Evolutionary conservation across 1,140 invertebrate genomes (phyloP), one percentile per base, ranked within the genome.

Genomic region (Pachyrhynchus sulphureomaculatus): DNA sequence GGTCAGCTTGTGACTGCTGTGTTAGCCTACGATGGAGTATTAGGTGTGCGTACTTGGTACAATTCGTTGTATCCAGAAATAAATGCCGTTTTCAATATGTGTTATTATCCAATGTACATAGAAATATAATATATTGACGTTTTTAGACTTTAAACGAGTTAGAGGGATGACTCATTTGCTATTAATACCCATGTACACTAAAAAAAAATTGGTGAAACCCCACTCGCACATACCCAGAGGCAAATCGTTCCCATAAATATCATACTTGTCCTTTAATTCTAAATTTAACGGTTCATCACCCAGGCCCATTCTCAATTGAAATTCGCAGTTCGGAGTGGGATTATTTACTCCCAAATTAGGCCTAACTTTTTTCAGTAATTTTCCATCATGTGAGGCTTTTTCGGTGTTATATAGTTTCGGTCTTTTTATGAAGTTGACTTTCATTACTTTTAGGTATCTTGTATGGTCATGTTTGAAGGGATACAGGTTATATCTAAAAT

Each of bases 391-490:
- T 2, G 66, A 54, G 6, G 54, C 51, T 47, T 41, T 60, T n/a
- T 47, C 21, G n/a, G 24, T 66, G 51, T 69, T 69, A 6, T 44
- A 57, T 15, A 68, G 20, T 41, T 48, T 52, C 4, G 47, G 51
- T 21, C 51, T 36, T 49, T 37, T 5, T 34, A 66, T 51, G 51
- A 59, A 66, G 20, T 63, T 55, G 9, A 66, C 52, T 49, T 58
- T 66, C 18, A 47, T 47, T 6, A 64, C 45, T 63, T 67, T 65
- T 8, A 72, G 36, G 63, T 45, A 68, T 37, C 59, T 39, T 4
- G 41, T 44, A 12, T 36, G 20, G 59, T 72, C 67, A 60, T 53
- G 23, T 33, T 55, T 51, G 49, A 70, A 69, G 1, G 65, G 67
- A 59, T 64, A 72, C n/a, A 72, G 69, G 10, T 60, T 55, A 13